Percentiles rank a stretch among this genome's conserved stretches.
phyloP scores from a whole-genome alignment of 2,888 invertebrate species.

The Belgica antarctica region DNA sequence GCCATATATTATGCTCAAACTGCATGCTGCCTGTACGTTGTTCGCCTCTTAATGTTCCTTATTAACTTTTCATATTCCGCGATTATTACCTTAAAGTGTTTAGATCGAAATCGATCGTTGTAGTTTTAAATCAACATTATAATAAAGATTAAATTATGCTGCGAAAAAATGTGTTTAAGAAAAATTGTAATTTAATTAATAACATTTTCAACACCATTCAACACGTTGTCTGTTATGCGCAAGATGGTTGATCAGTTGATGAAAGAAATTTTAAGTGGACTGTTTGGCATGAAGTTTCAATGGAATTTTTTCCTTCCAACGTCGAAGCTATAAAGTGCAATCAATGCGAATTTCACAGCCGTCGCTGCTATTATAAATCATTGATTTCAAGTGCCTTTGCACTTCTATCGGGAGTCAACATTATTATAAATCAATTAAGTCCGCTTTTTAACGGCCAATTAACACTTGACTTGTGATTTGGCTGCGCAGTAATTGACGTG shows the following conservation, averaged over 20 bases:
- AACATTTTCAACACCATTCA: conserved; percentile 32
- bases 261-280: not conserved
- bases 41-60: conserved; percentile 20
- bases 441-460: conserved; percentile 6
- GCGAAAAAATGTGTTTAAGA: conserved; percentile 15
- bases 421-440: conserved; percentile 11
- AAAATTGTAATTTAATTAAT: conserved; percentile 41
- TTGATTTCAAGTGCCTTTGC: no score
- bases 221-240: not conserved
- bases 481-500: not conserved
- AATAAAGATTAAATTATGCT: conserved; percentile 40
- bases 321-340: no score
- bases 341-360: no score
- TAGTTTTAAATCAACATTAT: conserved; percentile 17
- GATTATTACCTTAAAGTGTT: conserved; percentile 9
- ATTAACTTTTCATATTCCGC: conserved; percentile 12
- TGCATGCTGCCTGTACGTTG: not conserved
- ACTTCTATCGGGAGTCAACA: no score
- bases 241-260: not conserved
- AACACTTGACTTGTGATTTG: conserved; percentile 13
- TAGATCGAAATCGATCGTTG: conserved; percentile 26
- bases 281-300: not conserved
- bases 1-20: conserved; percentile 34
- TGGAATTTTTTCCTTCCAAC: no score
- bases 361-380: no score